Conservation (phyloP, 2,888 invertebrate genomes). For the Leuctra nigra region DNA sequence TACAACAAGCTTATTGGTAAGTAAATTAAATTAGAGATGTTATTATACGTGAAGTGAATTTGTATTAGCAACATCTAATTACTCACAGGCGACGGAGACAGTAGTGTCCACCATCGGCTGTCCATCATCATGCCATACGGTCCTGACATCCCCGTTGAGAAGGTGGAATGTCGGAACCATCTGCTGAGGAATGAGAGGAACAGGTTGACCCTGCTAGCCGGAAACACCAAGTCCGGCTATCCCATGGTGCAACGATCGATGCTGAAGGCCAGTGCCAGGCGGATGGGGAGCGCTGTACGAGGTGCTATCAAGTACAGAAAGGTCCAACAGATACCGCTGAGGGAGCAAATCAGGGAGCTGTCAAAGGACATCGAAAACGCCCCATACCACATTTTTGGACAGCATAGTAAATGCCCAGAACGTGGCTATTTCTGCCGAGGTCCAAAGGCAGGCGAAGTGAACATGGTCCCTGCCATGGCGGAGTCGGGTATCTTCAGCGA, state of each 20-base stretch:
- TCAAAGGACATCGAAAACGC: not conserved
- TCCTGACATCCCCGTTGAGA: not conserved
- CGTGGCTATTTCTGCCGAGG: not conserved
- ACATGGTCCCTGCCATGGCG: not conserved
- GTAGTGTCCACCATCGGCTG: conserved; percentile 10
- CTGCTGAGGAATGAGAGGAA: not conserved
- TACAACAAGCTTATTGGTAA: conserved; percentile 3
- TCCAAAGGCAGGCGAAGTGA: not conserved
- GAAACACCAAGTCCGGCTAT: not conserved
- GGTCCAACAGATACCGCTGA: not conserved
- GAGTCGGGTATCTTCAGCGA: not conserved
- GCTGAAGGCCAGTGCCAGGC: not conserved
- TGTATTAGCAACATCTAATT: no score
- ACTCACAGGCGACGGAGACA: conserved; percentile 17
- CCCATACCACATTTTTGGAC: not conserved
- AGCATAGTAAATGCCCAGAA: not conserved
- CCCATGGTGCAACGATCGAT: not conserved
- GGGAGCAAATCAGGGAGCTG: not conserved
- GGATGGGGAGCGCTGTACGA: not conserved
- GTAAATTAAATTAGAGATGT: no score
- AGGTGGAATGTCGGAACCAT: conserved; percentile 13
- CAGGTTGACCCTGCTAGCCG: not conserved
- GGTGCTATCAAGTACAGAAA: not conserved
- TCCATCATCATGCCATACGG: conserved; percentile 12
- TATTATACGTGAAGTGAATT: no score